These are phyloP conservation scores for Drosophila nr. perissopoda DNA, from an alignment of 2,888 invertebrate genomes.

Conservation along the genomic window DNA sequence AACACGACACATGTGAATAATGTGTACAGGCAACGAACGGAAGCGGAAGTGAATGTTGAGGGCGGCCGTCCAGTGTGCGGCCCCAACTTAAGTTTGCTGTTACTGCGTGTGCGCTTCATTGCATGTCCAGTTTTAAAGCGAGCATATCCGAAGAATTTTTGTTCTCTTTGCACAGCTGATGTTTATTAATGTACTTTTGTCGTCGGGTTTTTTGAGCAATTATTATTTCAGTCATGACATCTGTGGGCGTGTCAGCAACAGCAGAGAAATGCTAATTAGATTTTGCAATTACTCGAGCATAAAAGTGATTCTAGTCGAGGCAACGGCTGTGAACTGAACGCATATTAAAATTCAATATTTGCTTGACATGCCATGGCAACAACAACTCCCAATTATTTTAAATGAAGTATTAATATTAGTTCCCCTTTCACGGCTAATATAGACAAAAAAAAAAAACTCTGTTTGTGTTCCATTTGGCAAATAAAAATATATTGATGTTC, in stretches of 20 bases:
- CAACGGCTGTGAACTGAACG: conserved; percentile 27
- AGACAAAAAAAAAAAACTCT: conserved; percentile 33
- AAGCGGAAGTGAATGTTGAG: conserved; percentile 57
- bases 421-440: conserved; percentile 42
- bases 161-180: conserved; percentile 28
- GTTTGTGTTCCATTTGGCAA: conserved; percentile 51
- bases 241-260: conserved; percentile 30
- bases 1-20: conserved; percentile 65
- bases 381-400: conserved; percentile 47
- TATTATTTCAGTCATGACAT: conserved; percentile 56
- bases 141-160: conserved; percentile 45
- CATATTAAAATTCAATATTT: conserved; percentile 52
- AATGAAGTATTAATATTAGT: conserved; percentile 20
- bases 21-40: conserved; percentile 52
- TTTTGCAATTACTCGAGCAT: conserved; percentile 50
- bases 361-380: conserved; percentile 35
- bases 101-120: conserved; percentile 61
- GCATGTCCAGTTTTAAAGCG: conserved; percentile 54
- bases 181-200: conserved; percentile 72
- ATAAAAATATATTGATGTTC: conserved; percentile 13
- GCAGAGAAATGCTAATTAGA: conserved; percentile 57
- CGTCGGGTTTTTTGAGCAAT: conserved; percentile 70
- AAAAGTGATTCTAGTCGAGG: conserved; percentile 21
- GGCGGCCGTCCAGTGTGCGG: conserved; percentile 20
- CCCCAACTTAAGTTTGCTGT: conserved; percentile 25